Base-by-base conservation (phyloP, 1,140 invertebrate genomes). In the Drosophila miranda region DNA sequence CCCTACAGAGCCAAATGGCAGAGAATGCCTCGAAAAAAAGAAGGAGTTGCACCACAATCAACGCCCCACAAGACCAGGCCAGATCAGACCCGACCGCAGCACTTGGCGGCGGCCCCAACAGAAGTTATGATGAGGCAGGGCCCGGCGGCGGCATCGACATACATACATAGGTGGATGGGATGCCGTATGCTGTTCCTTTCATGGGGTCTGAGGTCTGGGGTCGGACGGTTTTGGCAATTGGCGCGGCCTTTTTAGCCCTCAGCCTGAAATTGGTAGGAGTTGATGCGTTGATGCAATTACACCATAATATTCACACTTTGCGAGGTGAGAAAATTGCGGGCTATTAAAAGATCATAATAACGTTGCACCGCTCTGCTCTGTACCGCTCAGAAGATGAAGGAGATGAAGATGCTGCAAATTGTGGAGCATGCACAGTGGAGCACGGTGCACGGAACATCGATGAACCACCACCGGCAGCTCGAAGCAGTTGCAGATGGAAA, bases 281-380 rank as follows among this genome's bases (percentile, higher is more conserved):
- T 90, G 89, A 90, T 90, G 82, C 89, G 89, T 90, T 90, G 89
- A 90, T 90, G 89, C 89, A 90, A 90, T 90, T 90, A 90, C 89
- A 90, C 89, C 89, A 88, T 90, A 90, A 90, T 90, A 90, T 90
- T 90, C 89, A 90, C 89, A 90, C 89, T 90, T 90, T 90, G 89
- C 89, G 89, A 90, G 89, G 89, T 90, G 89, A 90, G 89, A 90
- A 90, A 90, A 90, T 90, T 90, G 89, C 89, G 72, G 89, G 89
- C 89, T 90, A 90, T 90, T 90, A 90, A 90, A 90, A 90, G 87
- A 87, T 87, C 82, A 87, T 87, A 87, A 87, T 87, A 87, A 87
- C 74, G 67, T 61, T 49, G 34, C 74, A 56, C 70, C 51, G 66
- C 71, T 75, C 62, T 61, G 48, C 51, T 5, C 23, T 26, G 23